A percentile compares a stretch with the other conserved stretches of the same genome.
Conservation (phyloP, 2,888 invertebrate species). For the Parnassius glacialis region DNA sequence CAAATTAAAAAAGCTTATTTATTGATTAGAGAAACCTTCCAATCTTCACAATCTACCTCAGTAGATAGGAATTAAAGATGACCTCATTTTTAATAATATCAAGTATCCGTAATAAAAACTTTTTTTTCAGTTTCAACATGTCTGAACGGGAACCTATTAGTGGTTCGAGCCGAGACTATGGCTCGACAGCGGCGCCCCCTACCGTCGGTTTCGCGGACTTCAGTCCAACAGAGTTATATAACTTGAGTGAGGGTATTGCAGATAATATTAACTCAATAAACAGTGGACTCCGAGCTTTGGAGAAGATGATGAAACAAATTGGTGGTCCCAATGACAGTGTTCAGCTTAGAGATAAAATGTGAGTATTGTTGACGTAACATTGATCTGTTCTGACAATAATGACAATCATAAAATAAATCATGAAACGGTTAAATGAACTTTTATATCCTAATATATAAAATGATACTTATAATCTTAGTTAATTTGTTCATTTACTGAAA, state of each 20-base stretch:
- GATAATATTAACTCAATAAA: slow-evolving; percentile 90
- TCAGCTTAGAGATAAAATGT: slow-evolving; percentile 70
- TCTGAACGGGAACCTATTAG: slow-evolving; percentile 67
- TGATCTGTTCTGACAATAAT: neutral
- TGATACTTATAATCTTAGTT: neutral
- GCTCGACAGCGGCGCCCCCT: slow-evolving; percentile 78
- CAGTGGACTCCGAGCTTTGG: slow-evolving; percentile 85
- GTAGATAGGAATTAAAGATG: too few species aligned
- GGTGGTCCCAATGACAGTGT: slow-evolving; percentile 89
- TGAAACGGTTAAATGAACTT: too few species aligned
- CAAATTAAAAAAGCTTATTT: too few species aligned
- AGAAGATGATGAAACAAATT: slow-evolving; percentile 86
- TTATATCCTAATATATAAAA: too few species aligned
- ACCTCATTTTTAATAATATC: neutral
- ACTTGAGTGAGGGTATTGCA: slow-evolving; percentile 89
- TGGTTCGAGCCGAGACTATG: slow-evolving; percentile 66
- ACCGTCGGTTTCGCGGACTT: slow-evolving; percentile 86
- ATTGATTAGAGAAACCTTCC: too few species aligned
- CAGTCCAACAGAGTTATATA: slow-evolving; percentile 88
- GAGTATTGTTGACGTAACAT: slow-evolving; percentile 34
- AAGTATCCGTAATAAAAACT: neutral
- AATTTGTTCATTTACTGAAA: neutral
- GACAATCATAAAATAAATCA: too few species aligned
- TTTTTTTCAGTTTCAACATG: slow-evolving; percentile 44
- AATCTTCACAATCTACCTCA: too few species aligned